phyloP scores from a whole-genome alignment of 2,888 invertebrate species.

The Cyaniris semiargus region DNA sequence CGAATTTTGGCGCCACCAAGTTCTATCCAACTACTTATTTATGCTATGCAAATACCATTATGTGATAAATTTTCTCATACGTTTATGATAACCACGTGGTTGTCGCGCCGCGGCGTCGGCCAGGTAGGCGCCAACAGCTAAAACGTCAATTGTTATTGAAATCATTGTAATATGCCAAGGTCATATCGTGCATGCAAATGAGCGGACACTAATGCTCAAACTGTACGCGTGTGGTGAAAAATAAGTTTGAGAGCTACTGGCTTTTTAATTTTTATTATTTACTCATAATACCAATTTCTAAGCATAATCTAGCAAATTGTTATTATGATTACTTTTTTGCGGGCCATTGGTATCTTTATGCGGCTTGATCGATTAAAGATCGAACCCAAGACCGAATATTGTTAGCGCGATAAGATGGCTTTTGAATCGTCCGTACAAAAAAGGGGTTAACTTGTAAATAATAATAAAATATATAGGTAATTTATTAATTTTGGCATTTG shows the following conservation, averaged over 20 bases:
- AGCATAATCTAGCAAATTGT: too few relatives aligned
- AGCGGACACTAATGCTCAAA: constrained; percentile 16
- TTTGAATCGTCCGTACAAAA: too few relatives aligned
- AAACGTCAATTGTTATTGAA: constrained; percentile 32
- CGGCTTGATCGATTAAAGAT: too few relatives aligned
- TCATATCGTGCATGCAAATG: constrained; percentile 33
- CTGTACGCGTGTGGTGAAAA: not conserved
- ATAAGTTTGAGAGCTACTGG: not conserved
- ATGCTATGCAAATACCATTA: not conserved
- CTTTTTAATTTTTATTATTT: not conserved
- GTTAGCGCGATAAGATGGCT: too few relatives aligned
- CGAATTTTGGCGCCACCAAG: not conserved
- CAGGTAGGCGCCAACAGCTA: constrained; percentile 34
- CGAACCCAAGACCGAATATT: too few relatives aligned
- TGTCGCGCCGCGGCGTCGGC: constrained; percentile 39
- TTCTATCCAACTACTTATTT: not conserved
- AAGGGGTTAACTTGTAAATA: too few relatives aligned
- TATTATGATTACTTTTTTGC: too few relatives aligned
- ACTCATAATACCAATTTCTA: too few relatives aligned
- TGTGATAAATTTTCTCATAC: constrained; percentile 11
- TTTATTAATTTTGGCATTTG: too few relatives aligned
- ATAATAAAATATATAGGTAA: too few relatives aligned
- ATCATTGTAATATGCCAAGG: constrained; percentile 33
- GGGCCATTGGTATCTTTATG: too few relatives aligned
- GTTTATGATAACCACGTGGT: constrained; percentile 31